Conservation (phyloP, 2,797 vertebrate genomes). For the Rhincodon typus region DNA sequence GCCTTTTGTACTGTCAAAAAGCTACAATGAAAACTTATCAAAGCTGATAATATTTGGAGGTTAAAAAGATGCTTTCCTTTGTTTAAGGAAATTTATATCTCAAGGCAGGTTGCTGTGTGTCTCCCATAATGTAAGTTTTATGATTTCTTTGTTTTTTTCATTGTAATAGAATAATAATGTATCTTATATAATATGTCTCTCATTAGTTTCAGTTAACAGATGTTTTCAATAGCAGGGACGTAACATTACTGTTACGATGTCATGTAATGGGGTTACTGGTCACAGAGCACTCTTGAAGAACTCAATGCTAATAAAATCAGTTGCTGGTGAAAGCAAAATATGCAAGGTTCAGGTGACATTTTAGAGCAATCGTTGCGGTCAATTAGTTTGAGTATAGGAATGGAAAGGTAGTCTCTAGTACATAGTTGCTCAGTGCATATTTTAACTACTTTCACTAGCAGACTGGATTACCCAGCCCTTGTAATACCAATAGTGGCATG, state of each 20-base stretch:
- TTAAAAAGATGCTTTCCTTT: background rate
- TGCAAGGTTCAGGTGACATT: slow-evolving; percentile 48
- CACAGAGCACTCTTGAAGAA: slow-evolving; percentile 49
- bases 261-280: slow-evolving; percentile 49
- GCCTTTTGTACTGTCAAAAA: background rate
- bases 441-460: background rate
- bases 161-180: slow-evolving; percentile 45
- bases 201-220: slow-evolving; percentile 44
- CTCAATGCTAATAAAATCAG: slow-evolving; percentile 50
- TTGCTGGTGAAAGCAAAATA: slow-evolving; percentile 53
- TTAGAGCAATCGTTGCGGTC: slow-evolving; percentile 48
- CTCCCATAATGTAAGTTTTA: slow-evolving; percentile 49
- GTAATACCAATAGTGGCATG: slow-evolving; percentile 59
- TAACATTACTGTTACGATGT: slow-evolving; percentile 42
- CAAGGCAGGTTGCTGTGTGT: slow-evolving; percentile 41
- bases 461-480: slow-evolving; percentile 6
- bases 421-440: slow-evolving; percentile 41
- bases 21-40: background rate
- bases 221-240: slow-evolving; percentile 48
- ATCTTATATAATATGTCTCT: slow-evolving; percentile 43
- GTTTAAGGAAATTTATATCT: slow-evolving; percentile 12
- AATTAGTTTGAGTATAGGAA: slow-evolving; percentile 43
- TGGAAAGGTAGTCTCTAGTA: slow-evolving; percentile 44
- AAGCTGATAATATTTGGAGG: slow-evolving; percentile 18
- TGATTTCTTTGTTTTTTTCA: slow-evolving; percentile 35